phyloP scores from a whole-genome alignment of 2,888 invertebrate genomes.

The Hirtodrosophila duncani region DNA sequence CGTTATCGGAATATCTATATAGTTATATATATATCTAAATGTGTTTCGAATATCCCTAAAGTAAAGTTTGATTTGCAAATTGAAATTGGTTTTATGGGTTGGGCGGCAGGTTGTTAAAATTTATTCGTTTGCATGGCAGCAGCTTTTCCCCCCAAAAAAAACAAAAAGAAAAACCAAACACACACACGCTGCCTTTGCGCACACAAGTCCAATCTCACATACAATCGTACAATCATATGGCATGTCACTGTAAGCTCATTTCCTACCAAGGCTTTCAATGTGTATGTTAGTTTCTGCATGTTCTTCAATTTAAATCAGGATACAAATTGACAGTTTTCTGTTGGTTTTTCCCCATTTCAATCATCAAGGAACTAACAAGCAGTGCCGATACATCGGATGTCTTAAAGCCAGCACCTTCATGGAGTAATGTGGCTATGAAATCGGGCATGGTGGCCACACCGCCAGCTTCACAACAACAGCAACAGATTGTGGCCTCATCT shows the following conservation, averaged over 20 bases:
- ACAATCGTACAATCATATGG: slow-evolving; percentile 24
- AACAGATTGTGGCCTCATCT: slow-evolving; percentile 60
- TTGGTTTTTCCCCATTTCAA: too few relatives aligned
- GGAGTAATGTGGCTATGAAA: slow-evolving; percentile 78
- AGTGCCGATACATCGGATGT: slow-evolving; percentile 76
- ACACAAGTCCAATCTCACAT: slow-evolving; percentile 24
- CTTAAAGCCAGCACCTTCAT: slow-evolving; percentile 81
- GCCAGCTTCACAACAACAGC: slow-evolving; percentile 65
- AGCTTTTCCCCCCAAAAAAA: slow-evolving; percentile 13
- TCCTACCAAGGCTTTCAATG: slow-evolving; percentile 46
- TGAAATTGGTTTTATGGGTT: background rate
- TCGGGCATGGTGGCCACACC: slow-evolving; percentile 74
- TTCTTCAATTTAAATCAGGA: background rate
- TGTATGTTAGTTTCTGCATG: slow-evolving; percentile 18
- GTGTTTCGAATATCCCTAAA: too few relatives aligned
- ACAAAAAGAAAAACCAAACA: slow-evolving; percentile 1
- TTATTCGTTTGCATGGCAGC: slow-evolving; percentile 28
- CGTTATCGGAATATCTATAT: slow-evolving; percentile 1
- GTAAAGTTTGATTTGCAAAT: slow-evolving; percentile 4
- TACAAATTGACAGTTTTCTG: too few relatives aligned
- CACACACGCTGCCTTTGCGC: slow-evolving; percentile 22
- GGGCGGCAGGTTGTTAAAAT: slow-evolving; percentile 11
- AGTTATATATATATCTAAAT: too few relatives aligned
- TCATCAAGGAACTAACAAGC: slow-evolving; percentile 75
- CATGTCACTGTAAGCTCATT: slow-evolving; percentile 19